Evolutionary conservation across 2,113 vertebrate genomes (phyloP), one percentile per base, ranked within the genome.

Genomic region (Argyrosomus japonicus): DNA sequence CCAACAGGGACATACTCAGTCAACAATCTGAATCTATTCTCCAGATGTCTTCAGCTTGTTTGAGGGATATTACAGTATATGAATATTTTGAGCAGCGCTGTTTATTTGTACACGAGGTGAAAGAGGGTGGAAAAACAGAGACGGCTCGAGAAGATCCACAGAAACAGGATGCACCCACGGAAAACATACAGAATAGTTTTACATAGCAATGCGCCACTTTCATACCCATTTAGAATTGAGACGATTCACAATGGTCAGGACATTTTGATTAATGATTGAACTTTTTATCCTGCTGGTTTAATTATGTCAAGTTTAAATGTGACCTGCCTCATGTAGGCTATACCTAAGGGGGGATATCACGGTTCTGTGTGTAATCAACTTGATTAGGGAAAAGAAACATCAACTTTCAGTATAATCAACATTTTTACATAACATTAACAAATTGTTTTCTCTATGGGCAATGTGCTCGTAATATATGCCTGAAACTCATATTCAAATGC

Each of bases 241-340:
- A 63, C 15, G 5, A 76, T 40, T 75, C 54, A 40, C 51, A 57
- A 32, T 84, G 87, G 82, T 86, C 76, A 84, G 69, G 69, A 50
- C 36, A 53, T 61, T 69, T 83, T 80, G 77, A 90, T 88, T 90
- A 82, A 81, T 73, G 76, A 81, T 21, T 86, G 17, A 73, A 74
- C 48, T 10, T 19, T 40, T 5, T 50, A 79, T 85, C 82, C 73
- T 56, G 54, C 81, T 57, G 82, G 54, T 82, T 87, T 83, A 85
- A 90, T 89, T 77, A 67, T 51, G 74, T 68, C 58, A 56, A 27
- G 40, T 79, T 43, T 75, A 68, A 80, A 73, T 83, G 47, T 82
- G 82, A 81, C 75, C 68, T 57, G 27, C 58, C 76, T 72, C 53
- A 25, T 74, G 80, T 70, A 71, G 77, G 25, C 43, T 82, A 58